Percentiles rank a stretch among this genome's conserved stretches.
Conservation (phyloP, 1,140 invertebrate genomes). For the Drosophila persimilis region DNA sequence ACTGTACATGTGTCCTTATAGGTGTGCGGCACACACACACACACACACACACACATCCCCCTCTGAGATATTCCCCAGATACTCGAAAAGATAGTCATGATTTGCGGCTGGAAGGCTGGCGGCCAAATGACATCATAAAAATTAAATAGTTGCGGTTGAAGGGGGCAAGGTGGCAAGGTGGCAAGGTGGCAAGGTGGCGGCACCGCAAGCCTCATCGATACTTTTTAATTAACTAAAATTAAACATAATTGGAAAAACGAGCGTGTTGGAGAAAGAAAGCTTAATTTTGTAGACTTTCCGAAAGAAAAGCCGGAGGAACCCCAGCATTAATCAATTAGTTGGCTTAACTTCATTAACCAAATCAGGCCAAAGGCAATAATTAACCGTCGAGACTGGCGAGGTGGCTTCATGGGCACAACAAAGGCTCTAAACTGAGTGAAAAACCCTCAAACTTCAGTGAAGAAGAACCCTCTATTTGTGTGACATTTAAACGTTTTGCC, state of each 20-base stretch:
- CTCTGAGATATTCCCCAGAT: slow-evolving; percentile 9
- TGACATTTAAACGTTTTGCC: neutral
- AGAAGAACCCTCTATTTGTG: too few species aligned
- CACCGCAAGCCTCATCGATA: slow-evolving; percentile 24
- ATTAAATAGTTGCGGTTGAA: slow-evolving; percentile 63
- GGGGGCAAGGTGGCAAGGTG: slow-evolving; percentile 20
- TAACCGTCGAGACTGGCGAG: too few species aligned
- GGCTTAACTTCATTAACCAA: neutral
- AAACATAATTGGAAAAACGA: slow-evolving; percentile 45
- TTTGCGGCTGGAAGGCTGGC: slow-evolving; percentile 12
- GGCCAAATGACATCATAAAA: slow-evolving; percentile 43
- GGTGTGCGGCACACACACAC: slow-evolving; percentile 1
- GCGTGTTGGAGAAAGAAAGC: too few species aligned
- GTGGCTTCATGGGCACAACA: neutral
- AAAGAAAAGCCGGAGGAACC: neutral
- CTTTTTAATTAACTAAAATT: slow-evolving; percentile 59
- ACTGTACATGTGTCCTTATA: slow-evolving; percentile 52
- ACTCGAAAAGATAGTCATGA: slow-evolving; percentile 11
- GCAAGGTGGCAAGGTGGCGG: slow-evolving; percentile 24
- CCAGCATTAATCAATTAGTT: slow-evolving; percentile 32
- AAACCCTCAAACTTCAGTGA: too few species aligned
- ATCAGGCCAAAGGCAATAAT: neutral
- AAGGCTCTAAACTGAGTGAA: neutral
- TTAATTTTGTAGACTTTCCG: too few species aligned
- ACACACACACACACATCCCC: slow-evolving; percentile 1